phyloP scores from a whole-genome alignment of 2,797 vertebrate genomes.

The Cirrhinus mrigala region DNA sequence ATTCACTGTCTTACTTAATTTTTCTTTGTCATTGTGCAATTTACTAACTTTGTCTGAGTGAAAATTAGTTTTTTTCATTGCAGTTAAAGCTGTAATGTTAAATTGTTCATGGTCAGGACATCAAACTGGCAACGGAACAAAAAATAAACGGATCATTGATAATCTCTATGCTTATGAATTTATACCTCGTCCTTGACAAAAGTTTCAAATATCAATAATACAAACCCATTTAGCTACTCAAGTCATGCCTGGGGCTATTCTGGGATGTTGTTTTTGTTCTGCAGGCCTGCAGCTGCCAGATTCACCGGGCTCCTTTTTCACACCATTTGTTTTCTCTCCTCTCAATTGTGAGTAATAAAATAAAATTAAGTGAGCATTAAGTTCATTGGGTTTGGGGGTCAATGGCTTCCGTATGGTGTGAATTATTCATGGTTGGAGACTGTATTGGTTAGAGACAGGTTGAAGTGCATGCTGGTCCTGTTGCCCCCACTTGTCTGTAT shows the following conservation, averaged over 20 bases:
- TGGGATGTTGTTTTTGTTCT: slow-evolving; percentile 46
- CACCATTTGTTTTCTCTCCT: slow-evolving; percentile 47
- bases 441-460: slow-evolving; percentile 71
- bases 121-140: slow-evolving; percentile 55
- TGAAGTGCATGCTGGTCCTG: slow-evolving; percentile 81
- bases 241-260: slow-evolving; percentile 46
- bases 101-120: neutral
- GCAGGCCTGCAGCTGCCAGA: slow-evolving; percentile 57
- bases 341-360: slow-evolving; percentile 64
- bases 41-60: neutral
- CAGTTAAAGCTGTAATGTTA: neutral
- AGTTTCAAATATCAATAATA: slow-evolving; percentile 54
- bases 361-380: slow-evolving; percentile 82
- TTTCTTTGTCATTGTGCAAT: neutral
- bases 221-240: slow-evolving; percentile 36
- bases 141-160: slow-evolving; percentile 68
- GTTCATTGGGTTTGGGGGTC: slow-evolving; percentile 87
- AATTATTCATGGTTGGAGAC: slow-evolving; percentile 85
- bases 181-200: slow-evolving; percentile 44
- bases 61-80: neutral
- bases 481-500: slow-evolving; percentile 81
- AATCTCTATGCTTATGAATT: slow-evolving; percentile 44
- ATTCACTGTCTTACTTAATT: neutral
- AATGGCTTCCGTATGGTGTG: slow-evolving; percentile 84
- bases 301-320: slow-evolving; percentile 47